Conservation (phyloP, 1,140 invertebrate genomes). For the Zaprionus tsacasi region DNA sequence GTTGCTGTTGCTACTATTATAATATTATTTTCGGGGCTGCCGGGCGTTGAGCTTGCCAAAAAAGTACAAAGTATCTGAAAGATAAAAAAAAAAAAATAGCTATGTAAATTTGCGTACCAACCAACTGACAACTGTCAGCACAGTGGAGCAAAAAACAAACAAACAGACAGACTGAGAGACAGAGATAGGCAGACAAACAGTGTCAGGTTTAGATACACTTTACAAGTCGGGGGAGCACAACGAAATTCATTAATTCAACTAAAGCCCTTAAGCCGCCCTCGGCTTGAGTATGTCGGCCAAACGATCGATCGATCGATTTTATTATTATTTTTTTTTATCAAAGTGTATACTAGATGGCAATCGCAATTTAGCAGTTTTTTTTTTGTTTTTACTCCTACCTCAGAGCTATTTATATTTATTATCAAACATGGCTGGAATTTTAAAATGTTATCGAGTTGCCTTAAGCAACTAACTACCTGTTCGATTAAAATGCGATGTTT, state of each 20-base stretch:
- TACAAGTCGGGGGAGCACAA: conserved; percentile 22
- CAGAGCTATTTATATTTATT: conserved; percentile 39
- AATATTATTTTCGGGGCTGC: conserved; percentile 48
- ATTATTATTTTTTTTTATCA: background rate
- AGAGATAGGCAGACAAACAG: conserved; percentile 44
- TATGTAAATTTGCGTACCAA: conserved; percentile 11
- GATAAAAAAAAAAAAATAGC: conserved; percentile 29
- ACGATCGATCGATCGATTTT: background rate
- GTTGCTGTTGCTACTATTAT: conserved; percentile 45
- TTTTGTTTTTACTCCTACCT: background rate
- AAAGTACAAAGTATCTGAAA: conserved; percentile 15
- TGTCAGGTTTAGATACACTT: conserved; percentile 76
- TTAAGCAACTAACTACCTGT: background rate
- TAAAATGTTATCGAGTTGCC: conserved; percentile 31
- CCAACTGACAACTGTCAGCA: conserved; percentile 57
- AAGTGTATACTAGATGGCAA: conserved; percentile 5
- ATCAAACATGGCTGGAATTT: conserved; percentile 24
- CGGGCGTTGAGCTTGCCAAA: conserved; percentile 47
- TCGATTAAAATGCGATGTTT: conserved; percentile 31
- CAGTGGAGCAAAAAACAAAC: conserved; percentile 11
- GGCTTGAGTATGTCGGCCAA: background rate
- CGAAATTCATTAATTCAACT: background rate
- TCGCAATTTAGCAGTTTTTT: conserved; percentile 16
- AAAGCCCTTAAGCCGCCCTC: background rate
- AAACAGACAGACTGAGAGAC: conserved; percentile 12